These are phyloP conservation scores for Hippocampus mohnikei DNA, from an alignment of 2,113 vertebrate genomes.

Conservation along the genomic window DNA sequence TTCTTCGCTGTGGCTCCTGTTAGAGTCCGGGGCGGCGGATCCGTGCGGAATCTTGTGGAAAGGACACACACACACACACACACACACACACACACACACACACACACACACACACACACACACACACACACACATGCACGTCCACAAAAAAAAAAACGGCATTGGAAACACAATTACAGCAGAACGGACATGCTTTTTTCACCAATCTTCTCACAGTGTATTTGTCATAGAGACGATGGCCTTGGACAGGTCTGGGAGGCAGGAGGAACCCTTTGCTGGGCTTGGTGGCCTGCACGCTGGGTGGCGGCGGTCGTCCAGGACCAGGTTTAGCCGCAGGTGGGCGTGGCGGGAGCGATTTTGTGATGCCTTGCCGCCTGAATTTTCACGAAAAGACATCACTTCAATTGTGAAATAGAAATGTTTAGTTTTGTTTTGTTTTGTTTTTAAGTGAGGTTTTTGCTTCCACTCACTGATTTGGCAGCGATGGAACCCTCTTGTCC, in stretches of 20 bases:
- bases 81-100: background rate
- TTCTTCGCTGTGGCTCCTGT: constrained; percentile 69
- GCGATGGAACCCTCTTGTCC: background rate
- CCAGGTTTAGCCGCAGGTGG: constrained; percentile 76
- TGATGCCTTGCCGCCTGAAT: constrained; percentile 67
- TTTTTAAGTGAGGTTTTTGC: background rate
- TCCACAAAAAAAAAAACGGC: background rate
- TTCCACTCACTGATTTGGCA: background rate
- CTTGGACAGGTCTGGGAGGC: constrained; percentile 89
- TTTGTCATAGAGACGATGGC: constrained; percentile 91
- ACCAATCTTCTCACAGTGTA: constrained; percentile 78
- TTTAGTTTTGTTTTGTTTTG: too few relatives aligned
- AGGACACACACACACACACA: background rate
- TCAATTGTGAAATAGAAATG: background rate
- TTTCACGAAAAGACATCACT: background rate
- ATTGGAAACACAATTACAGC: background rate
- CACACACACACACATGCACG: background rate
- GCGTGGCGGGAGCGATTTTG: constrained; percentile 74
- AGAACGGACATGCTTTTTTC: background rate
- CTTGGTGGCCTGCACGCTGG: constrained; percentile 62
- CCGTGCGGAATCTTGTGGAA: constrained; percentile 78
- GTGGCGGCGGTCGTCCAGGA: constrained; percentile 84
- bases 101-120: background rate
- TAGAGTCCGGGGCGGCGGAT: constrained; percentile 74
- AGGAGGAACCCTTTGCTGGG: constrained; percentile 75